These are phyloP conservation scores for Pterocles orientalis DNA, from an alignment of 2,113 vertebrate genomes.

Conservation along the genomic window DNA sequence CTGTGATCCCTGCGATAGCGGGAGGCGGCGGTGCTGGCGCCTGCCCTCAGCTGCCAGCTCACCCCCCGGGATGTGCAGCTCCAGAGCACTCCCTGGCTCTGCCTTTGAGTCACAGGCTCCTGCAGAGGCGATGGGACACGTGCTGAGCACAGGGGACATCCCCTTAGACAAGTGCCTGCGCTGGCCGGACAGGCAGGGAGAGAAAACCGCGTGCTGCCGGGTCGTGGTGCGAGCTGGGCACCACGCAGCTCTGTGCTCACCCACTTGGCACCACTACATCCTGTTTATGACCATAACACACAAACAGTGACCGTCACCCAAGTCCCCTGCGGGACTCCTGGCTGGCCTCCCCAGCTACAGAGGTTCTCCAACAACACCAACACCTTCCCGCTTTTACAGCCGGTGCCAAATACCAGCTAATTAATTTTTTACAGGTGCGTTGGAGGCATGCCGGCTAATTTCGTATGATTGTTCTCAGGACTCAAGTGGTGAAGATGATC, in stretches of 20 bases:
- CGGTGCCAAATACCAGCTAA: background rate
- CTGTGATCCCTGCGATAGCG: background rate
- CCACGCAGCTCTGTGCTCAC: background rate
- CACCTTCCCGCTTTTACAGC: background rate
- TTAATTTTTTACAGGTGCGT: conserved; percentile 2
- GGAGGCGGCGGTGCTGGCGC: background rate
- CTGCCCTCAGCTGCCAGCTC: background rate
- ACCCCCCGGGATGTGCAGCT: background rate
- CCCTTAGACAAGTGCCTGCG: background rate
- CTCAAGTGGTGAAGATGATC: conserved; percentile 7
- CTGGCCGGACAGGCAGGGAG: background rate
- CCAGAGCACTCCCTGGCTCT: background rate
- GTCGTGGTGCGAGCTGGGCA: background rate
- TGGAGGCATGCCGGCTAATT: background rate
- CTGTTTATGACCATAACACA: background rate
- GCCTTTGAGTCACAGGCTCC: background rate
- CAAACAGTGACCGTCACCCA: background rate
- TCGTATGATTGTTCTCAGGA: background rate
- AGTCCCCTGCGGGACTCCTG: background rate
- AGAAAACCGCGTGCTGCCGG: background rate
- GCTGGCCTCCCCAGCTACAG: background rate
- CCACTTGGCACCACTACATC: background rate
- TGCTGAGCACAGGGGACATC: background rate
- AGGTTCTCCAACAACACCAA: background rate
- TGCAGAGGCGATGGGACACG: background rate